Conservation (phyloP, 2,113 vertebrate species). For the Channa maculata region DNA sequence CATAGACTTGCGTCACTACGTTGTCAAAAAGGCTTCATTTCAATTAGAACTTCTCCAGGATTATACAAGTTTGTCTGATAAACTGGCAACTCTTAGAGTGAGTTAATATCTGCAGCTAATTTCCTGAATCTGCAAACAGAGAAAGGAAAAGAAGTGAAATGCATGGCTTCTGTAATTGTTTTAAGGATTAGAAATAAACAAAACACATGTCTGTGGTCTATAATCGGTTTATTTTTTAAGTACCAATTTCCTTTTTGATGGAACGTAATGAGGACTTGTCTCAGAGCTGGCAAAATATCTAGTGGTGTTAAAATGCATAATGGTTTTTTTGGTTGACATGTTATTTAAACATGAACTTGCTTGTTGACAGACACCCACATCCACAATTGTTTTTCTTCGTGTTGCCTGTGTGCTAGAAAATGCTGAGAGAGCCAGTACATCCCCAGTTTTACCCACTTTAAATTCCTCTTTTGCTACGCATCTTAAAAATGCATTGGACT, state of each 20-base stretch:
- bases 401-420: constrained; percentile 33
- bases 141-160: background rate
- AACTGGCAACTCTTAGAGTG: background rate
- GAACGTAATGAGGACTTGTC: constrained; percentile 40
- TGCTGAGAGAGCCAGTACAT: constrained; percentile 1
- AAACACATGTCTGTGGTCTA: constrained; percentile 31
- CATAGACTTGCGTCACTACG: background rate
- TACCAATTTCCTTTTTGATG: constrained; percentile 40
- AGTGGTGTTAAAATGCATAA: constrained; percentile 17
- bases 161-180: constrained; percentile 21
- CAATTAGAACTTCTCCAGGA: background rate
- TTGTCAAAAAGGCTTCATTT: too few relatives aligned
- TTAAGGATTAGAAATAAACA: constrained; percentile 23
- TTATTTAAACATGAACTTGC: constrained; percentile 12
- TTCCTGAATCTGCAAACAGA: too few relatives aligned
- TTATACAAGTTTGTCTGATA: constrained; percentile 2
- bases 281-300: constrained; percentile 46
- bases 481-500: constrained; percentile 67
- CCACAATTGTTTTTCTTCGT: constrained; percentile 11
- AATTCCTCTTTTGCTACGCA: constrained; percentile 70
- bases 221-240: constrained; percentile 41
- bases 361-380: constrained; percentile 39
- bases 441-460: constrained; percentile 22
- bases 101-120: too few relatives aligned
- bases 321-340: constrained; percentile 43